Conservation (phyloP, 2,113 vertebrate species). For the Rhineura floridana region DNA sequence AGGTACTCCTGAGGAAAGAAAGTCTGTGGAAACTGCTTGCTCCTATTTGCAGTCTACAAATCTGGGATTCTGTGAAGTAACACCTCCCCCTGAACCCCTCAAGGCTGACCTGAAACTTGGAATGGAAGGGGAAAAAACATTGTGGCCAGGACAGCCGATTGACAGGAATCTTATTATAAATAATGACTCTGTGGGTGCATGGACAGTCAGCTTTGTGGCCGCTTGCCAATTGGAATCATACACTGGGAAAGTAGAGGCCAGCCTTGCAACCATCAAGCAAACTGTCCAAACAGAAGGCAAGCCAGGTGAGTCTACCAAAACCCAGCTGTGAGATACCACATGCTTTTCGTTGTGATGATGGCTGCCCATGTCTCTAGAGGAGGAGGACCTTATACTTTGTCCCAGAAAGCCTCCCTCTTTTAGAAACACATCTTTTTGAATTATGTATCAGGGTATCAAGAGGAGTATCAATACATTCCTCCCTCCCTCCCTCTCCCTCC, state of each 20-base stretch:
- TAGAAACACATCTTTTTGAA: neutral
- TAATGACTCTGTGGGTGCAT: slow-evolving; percentile 32
- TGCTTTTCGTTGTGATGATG: neutral
- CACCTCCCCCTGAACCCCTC: neutral
- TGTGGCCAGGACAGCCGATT: slow-evolving; percentile 67
- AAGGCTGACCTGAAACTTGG: slow-evolving; percentile 40
- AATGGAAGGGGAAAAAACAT: slow-evolving; percentile 30
- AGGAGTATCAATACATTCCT: no score
- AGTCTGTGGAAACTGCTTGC: slow-evolving; percentile 58
- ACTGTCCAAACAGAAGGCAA: slow-evolving; percentile 39
- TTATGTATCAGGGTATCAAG: neutral
- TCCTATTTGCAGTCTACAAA: slow-evolving; percentile 26
- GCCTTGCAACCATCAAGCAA: slow-evolving; percentile 61
- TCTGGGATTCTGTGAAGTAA: rapidly evolving
- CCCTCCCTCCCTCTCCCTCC: neutral
- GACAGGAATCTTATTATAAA: slow-evolving; percentile 54
- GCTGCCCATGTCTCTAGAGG: neutral
- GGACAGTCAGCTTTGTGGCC: slow-evolving; percentile 47
- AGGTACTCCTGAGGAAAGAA: slow-evolving; percentile 71
- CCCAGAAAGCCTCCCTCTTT: neutral
- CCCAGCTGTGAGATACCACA: neutral
- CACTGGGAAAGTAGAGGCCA: slow-evolving; percentile 61
- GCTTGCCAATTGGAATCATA: slow-evolving; percentile 73
- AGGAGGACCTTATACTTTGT: neutral
- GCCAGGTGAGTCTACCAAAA: slow-evolving; percentile 54